Evolutionary conservation across 2,888 invertebrate species (phyloP), one percentile per base, ranked within the genome.

Genomic region (Caenorhabditis parvicauda): DNA sequence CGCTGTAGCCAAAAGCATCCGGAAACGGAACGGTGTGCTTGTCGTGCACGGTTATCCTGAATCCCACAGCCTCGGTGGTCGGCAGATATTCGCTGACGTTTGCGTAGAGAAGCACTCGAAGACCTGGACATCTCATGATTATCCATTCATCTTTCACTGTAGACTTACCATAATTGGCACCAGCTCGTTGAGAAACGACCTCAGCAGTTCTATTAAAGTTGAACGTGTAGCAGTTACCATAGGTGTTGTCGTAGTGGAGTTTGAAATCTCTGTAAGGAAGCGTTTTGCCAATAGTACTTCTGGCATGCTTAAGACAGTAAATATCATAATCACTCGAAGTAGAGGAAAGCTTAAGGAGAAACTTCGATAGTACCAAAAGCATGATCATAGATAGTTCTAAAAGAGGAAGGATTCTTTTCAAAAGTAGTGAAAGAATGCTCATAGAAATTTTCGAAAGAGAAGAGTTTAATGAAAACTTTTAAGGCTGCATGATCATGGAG

Each of bases 11-110:
- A 49, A 80, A 80, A 0, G 80, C 78, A 54, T 80, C 80, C 0
- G 80, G 78, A 52, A 80, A 80, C 2, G 80, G 80, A 5, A 76
- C 78, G n/a, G 70, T 72, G 58, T 74, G 73, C 43, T 79, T 80
- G 61, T 80, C 80, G 58, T 80, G 80, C 3, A 80, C 73, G 3
- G 79, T 78, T 6, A 80, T 74, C 3, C 80, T 67, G 44, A 80
- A 79, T 19, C 80, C 80, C 24, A 79, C 77, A 1, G 79, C 73
- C 52, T 80, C 80, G 1, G 80, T 70, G 4, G 80, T 80, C 0
- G 79, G 80, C 19, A 80, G 59, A 48, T 80, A 80, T 49, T 80
- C 80, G 39, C 66, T 71, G 29, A 79, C 74, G 37, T 80, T 75
- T 1, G 80, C 77, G 47, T 78, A 80, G 3, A 80, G 53, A 39